These are phyloP conservation scores for Fissipunctia ypsillon DNA, from an alignment of 2,888 invertebrate species.

Conservation along the genomic window DNA sequence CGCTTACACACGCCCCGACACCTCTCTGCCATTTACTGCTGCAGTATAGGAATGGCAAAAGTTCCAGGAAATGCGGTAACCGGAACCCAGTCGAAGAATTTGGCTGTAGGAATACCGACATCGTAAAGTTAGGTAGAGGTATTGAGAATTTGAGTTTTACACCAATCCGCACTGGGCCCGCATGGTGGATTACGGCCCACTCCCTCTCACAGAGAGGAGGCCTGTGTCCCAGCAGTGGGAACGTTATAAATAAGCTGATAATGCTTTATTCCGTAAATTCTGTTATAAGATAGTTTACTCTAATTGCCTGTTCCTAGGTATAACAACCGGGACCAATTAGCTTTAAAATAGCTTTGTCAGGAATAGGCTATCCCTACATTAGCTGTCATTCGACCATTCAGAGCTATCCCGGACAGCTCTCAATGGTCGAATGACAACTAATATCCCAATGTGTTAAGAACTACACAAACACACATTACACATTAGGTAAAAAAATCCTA, in stretches of 20 bases:
- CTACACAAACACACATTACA: too few species aligned
- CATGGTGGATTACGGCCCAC: not conserved
- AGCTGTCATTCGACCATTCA: too few species aligned
- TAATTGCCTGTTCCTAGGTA: not conserved
- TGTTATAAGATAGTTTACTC: not conserved
- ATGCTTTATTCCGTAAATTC: not conserved
- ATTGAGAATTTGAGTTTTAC: not conserved
- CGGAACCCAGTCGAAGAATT: not conserved
- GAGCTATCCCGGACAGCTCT: not conserved
- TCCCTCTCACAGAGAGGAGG: not conserved
- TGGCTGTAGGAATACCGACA: not conserved
- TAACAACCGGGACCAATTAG: too few species aligned
- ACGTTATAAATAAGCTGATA: not conserved
- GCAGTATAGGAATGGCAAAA: not conserved
- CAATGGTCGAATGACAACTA: not conserved
- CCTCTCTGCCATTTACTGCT: not conserved
- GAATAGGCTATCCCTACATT: too few species aligned
- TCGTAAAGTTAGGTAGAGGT: not conserved
- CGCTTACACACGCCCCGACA: constrained; percentile 14
- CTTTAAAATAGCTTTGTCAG: too few species aligned
- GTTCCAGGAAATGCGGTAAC: too few species aligned
- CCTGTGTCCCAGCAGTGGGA: not conserved
- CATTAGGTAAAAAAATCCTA: too few species aligned
- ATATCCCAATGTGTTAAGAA: not conserved
- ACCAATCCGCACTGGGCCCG: not conserved